Evolutionary conservation across 2,797 vertebrate genomes (phyloP), one percentile per base, ranked within the genome.

Genomic region (Streptopelia turtur): DNA sequence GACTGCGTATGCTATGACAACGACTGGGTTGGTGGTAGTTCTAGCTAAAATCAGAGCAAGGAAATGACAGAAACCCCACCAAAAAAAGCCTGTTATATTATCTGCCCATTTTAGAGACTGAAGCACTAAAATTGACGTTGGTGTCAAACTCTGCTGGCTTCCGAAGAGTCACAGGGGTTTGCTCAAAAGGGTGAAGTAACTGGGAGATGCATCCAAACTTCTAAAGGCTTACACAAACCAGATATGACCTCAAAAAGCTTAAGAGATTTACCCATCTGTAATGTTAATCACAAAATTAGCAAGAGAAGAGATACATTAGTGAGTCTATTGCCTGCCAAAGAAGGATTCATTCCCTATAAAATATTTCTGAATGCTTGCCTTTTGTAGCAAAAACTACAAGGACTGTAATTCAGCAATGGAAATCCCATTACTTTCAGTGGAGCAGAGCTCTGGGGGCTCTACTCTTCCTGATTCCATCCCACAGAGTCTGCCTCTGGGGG

Each of bases 281-380:
- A 83, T 23, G 31, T 63, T 91, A 89, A 83, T 63, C 63, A 83
- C 37, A 91, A 86, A 89, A 93, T 79, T 57, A 89, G 57, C 56
- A 56, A 75, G 20, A 33, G 41, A 89, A 56, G 33, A 79, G 52
- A 53, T 43, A 27, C 27, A 57, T 75, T 61, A 89, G 27, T 23
- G 20, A 53, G 64, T 31, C 61, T 69, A 14, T 13, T 60, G 47
- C 57, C 33, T 91, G 77, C 88, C 91, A 93, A 89, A 47, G 45
- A 25, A 89, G 49, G 57, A 79, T 83, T 91, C 13, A 60, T 88
- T 91, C 66, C 56, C 50, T 61, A 31, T 33, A 83, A 85, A 90
- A 23, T 50, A 70, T 50, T 89, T 82, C 76, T 0, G 3, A 23
- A 69, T 66, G 61, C 24, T 31, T 88, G 66, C 31, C 33, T 88